Percentiles rank a stretch among this genome's conserved stretches.
These are phyloP conservation scores for Agrochola lychnidis DNA, from an alignment of 2,888 invertebrate genomes.

Conservation along the genomic window DNA sequence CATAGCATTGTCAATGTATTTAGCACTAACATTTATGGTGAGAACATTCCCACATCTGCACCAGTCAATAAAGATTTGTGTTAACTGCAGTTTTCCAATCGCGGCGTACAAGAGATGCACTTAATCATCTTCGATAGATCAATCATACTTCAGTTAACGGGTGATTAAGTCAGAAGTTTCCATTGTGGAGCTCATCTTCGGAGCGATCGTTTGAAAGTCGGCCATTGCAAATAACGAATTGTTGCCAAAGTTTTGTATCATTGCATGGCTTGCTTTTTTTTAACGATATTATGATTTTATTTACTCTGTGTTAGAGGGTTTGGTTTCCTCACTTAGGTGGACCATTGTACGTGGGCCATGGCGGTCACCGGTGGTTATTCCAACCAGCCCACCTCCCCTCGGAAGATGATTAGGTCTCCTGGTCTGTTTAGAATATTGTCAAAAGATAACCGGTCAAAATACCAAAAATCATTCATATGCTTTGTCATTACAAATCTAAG, in stretches of 20 bases:
- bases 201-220: constrained; percentile 23
- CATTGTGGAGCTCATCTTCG: constrained; percentile 9
- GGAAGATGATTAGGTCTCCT: no score
- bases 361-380: no score
- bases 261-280: no score
- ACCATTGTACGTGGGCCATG: no score
- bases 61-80: constrained; percentile 20
- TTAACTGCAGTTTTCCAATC: constrained; percentile 47
- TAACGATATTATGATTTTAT: no score
- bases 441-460: no score
- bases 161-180: constrained; percentile 31
- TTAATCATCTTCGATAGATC: constrained; percentile 47
- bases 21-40: constrained; percentile 24
- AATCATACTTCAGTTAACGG: constrained; percentile 45
- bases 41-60: constrained; percentile 39
- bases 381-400: no score
- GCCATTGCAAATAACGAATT: background rate
- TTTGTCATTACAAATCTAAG: no score
- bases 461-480: no score
- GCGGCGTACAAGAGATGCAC: constrained; percentile 13
- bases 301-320: no score
- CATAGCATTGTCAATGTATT: constrained; percentile 17
- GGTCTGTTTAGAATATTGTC: no score
- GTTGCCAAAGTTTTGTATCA: background rate
- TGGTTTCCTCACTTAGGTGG: no score